These are phyloP conservation scores for Psittacula echo DNA, from an alignment of 2,797 vertebrate genomes.

Conservation along the genomic window DNA sequence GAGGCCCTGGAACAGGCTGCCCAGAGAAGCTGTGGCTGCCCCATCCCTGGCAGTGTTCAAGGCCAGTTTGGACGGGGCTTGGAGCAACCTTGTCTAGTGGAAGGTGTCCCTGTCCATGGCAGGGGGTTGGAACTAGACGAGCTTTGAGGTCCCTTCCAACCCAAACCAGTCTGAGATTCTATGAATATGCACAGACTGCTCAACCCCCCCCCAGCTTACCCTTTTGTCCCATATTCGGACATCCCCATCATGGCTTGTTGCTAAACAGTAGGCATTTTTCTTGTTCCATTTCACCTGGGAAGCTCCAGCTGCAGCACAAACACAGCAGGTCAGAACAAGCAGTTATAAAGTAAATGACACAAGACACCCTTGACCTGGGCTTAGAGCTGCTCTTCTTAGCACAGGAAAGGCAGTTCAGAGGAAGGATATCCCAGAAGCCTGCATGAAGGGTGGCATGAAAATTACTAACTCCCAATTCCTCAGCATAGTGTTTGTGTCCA, in stretches of 20 bases:
- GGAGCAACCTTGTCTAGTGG: neutral
- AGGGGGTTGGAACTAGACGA: neutral
- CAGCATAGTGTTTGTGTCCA: neutral
- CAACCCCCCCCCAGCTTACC: conserved; percentile 77
- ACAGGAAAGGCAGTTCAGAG: neutral
- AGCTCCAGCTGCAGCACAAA: conserved; percentile 86
- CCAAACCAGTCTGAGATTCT: neutral
- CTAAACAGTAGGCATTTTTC: conserved; percentile 89
- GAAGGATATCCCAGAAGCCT: neutral
- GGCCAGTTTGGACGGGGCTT: neutral
- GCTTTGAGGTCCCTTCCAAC: neutral
- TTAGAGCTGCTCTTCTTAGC: neutral
- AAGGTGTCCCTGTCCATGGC: neutral
- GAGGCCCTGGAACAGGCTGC: neutral
- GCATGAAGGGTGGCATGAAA: neutral
- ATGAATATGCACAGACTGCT: neutral
- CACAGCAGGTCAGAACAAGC: neutral
- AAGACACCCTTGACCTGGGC: neutral
- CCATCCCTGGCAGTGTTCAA: neutral
- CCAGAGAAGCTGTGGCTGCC: neutral
- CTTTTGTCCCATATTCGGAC: conserved; percentile 97
- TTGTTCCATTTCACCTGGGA: conserved; percentile 99
- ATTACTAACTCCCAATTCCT: neutral
- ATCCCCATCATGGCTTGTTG: conserved; percentile 96
- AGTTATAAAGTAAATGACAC: neutral